Base-by-base conservation (phyloP, 2,888 invertebrate species). In the Alloscopus bannaensis region DNA sequence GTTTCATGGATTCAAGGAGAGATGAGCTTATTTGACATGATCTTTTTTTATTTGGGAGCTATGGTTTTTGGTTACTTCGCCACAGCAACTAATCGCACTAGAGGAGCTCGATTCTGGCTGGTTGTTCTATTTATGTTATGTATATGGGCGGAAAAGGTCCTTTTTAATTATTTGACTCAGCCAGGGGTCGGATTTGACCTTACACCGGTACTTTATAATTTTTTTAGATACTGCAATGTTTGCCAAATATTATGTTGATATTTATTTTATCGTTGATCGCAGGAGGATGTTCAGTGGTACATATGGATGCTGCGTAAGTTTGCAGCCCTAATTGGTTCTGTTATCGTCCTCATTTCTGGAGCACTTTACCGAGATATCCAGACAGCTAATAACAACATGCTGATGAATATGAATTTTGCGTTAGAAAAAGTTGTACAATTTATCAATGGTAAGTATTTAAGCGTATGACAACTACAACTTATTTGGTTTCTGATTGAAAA, bases 21-120 rank as follows among this genome's bases (percentile, higher is more conserved):
- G 88, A 89, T 92, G 66, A 91, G 91, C 0, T 91, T 92, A 89
- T 88, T 92, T 76, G 92, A 92, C 86, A 91, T 91, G 0, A 87
- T 92, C 29, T 87, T 91, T n/a, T 92, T 91, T 88, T 92, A 92
- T 86, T 87, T 90, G 18, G 84, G 89, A 3, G 88, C 90, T 18
- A 88, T 91, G 47, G 85, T 91, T 62, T 86, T 91, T 42, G 89
- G 90, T 50, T 90, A 91, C 76, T 85, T 92, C 70, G 87, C 92
- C 28, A 92, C 92, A 42, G 90, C 92, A 1, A 89, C 91, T 1
- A 88, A 88, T 69, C 88, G 91, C 36, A 91, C 92, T 0, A 86
- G 88, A n/a, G 88, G 88, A 60, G 91, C 92, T 2, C 88, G 92
- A 83, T 87, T 92, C 75, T 89, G 89, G 85, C 87, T 92, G 47